phyloP scores from a whole-genome alignment of 2,888 invertebrate genomes.

The Carpatolechia fugitivella region DNA sequence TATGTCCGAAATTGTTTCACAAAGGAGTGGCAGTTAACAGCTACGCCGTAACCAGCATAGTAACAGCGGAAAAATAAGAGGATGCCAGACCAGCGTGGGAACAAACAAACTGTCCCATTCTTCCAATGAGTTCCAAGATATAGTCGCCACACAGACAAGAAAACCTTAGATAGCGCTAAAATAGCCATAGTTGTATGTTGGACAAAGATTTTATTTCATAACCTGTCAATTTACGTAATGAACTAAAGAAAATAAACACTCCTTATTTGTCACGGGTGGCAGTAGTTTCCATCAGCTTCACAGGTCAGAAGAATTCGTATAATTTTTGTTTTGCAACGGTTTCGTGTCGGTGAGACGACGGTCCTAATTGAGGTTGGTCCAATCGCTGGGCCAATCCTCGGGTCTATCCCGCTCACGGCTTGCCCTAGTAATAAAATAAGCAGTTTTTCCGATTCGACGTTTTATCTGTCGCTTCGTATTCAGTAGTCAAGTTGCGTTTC shows the following conservation, averaged over 20 bases:
- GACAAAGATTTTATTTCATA: no score
- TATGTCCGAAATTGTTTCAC: not conserved
- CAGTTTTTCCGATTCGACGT: conserved; percentile 72
- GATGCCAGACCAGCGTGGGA: conserved; percentile 12
- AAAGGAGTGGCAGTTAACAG: not conserved
- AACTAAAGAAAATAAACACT: no score
- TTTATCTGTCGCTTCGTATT: conserved; percentile 71
- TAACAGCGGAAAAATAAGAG: not conserved
- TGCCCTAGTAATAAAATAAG: conserved; percentile 69
- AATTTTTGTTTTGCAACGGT: not conserved
- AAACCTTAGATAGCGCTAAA: not conserved
- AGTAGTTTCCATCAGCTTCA: no score
- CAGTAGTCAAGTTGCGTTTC: conserved; percentile 41
- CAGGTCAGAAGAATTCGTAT: no score
- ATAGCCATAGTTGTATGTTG: not conserved
- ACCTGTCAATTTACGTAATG: no score
- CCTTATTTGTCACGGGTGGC: no score
- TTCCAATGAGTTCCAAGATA: conserved; percentile 20
- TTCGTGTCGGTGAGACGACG: not conserved
- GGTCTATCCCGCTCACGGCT: conserved; percentile 42
- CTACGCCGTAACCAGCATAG: conserved; percentile 7
- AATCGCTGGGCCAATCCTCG: conserved; percentile 32
- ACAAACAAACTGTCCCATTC: conserved; percentile 20
- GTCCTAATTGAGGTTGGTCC: conserved; percentile 56
- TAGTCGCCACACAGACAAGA: conserved; percentile 6